A percentile compares a stretch with the other conserved stretches of the same genome.
These are phyloP conservation scores for Eriocheir sinensis DNA, from an alignment of 1,140 invertebrate species.

Conservation along the genomic window DNA sequence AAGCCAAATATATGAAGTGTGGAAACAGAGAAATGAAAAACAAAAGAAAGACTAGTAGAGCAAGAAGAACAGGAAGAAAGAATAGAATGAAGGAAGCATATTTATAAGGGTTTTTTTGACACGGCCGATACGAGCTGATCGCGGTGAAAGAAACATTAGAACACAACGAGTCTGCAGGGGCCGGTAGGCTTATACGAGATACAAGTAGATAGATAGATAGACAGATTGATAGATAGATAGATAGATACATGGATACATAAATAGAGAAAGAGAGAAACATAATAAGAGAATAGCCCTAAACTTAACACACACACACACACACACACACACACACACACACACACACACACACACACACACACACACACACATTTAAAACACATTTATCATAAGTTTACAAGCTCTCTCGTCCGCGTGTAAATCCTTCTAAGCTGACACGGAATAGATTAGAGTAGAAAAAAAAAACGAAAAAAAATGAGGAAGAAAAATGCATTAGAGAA, in stretches of 20 bases:
- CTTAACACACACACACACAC: neutral
- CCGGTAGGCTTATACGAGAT: too few species aligned
- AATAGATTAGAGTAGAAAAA: neutral
- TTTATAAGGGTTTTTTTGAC: too few species aligned
- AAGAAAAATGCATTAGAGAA: too few species aligned
- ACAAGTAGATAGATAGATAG: neutral
- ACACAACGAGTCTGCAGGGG: too few species aligned
- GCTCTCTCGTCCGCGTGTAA: neutral
- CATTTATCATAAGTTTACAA: neutral
- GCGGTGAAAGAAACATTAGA: too few species aligned
- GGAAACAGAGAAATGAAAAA: too few species aligned
- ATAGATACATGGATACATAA: neutral
- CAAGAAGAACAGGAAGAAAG: too few species aligned
- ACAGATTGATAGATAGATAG: neutral
- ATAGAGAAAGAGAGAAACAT: neutral
- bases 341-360: slow-evolving; percentile 22
- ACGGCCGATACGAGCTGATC: too few species aligned
- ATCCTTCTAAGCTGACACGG: neutral
- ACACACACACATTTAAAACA: slow-evolving; percentile 77
- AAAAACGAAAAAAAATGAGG: too few species aligned
- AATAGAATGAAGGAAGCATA: too few species aligned
- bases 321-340: slow-evolving; percentile 22
- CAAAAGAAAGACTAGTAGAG: too few species aligned
- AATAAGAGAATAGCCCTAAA: neutral
- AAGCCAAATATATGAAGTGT: too few species aligned